phyloP scores from a whole-genome alignment of 2,113 vertebrate species.

The Grammomys surdaster region DNA sequence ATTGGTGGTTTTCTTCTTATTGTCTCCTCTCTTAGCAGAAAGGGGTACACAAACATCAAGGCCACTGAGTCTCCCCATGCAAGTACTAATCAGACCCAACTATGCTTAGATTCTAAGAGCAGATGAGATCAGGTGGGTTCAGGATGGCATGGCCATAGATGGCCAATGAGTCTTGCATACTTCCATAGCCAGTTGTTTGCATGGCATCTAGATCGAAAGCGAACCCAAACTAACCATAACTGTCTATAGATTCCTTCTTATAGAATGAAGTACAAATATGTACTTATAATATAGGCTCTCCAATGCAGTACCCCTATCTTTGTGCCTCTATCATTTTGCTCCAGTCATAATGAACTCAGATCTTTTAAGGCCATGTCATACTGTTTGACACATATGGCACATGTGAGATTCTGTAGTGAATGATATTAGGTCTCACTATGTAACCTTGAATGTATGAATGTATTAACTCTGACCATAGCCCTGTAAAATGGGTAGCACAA shows the following conservation, averaged over 20 bases:
- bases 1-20: not conserved
- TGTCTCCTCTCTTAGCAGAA: not conserved
- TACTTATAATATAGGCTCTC: not conserved
- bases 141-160: not conserved
- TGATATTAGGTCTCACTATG: no score
- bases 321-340: not conserved
- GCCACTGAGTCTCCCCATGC: not conserved
- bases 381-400: not conserved
- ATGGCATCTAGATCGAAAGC: not conserved
- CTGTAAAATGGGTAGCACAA: not conserved
- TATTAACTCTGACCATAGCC: not conserved
- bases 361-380: not conserved
- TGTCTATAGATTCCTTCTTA: not conserved
- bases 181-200: not conserved
- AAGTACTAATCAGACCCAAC: not conserved
- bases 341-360: slow-evolving; percentile 21
- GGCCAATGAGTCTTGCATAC: not conserved
- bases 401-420: not conserved
- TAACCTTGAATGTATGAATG: not conserved
- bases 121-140: not conserved
- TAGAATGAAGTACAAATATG: not conserved
- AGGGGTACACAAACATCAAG: not conserved
- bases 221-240: not conserved
- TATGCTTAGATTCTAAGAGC: not conserved
- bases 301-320: not conserved